phyloP scores from a whole-genome alignment of 2,888 invertebrate species.

The Melinopterus prodromus region DNA sequence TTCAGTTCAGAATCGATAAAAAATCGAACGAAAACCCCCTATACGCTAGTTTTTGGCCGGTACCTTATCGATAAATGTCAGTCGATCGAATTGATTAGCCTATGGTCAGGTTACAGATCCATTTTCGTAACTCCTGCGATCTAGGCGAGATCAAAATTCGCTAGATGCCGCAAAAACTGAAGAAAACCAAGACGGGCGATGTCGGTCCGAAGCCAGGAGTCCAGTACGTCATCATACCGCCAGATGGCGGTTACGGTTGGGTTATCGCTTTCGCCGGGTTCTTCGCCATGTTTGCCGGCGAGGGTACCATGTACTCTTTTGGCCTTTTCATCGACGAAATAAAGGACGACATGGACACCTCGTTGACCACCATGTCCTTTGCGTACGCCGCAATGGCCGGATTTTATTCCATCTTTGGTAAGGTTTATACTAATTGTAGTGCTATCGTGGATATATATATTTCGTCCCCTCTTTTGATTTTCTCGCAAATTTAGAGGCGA shows the following conservation, averaged over 20 bases:
- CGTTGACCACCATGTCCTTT: conserved; percentile 63
- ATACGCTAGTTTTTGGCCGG: too few species aligned
- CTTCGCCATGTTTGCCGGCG: conserved; percentile 87
- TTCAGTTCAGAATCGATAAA: too few species aligned
- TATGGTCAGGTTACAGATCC: too few species aligned
- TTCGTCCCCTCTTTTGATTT: too few species aligned
- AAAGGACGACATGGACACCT: conserved; percentile 65
- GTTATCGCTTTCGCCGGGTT: conserved; percentile 87
- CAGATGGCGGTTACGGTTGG: conserved; percentile 95
- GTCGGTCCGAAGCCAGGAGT: background rate
- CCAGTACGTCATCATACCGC: conserved; percentile 70
- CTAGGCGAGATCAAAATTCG: background rate
- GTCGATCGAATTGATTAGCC: too few species aligned
- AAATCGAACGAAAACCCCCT: too few species aligned
- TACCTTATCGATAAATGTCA: too few species aligned
- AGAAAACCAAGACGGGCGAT: background rate
- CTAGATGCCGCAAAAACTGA: background rate
- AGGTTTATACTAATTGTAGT: background rate
- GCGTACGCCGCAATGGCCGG: conserved; percentile 81
- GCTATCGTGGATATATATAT: too few species aligned
- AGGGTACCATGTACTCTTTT: conserved; percentile 90
- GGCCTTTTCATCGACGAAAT: conserved; percentile 75
- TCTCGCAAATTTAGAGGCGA: too few species aligned
- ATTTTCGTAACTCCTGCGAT: too few species aligned
- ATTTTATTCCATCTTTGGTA: conserved; percentile 32